Conservation (phyloP, 2,113 vertebrate species). For the Pygoscelis adeliae region DNA sequence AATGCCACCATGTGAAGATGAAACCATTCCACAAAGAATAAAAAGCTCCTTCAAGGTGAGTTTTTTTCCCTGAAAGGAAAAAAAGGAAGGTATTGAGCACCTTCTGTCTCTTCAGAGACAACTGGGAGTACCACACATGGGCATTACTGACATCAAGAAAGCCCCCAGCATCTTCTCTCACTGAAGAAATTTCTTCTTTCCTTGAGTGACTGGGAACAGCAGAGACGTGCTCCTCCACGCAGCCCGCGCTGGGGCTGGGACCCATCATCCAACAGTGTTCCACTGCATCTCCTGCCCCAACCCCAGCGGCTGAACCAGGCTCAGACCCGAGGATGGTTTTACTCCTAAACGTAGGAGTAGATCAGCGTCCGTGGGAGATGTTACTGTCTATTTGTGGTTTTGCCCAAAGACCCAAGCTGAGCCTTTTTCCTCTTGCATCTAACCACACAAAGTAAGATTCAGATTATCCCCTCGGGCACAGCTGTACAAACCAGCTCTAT, state of each 20-base stretch:
- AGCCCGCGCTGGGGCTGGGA: not conserved
- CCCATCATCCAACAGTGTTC: too few species aligned
- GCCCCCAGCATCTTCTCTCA: not conserved
- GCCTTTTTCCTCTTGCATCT: not conserved
- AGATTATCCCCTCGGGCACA: not conserved
- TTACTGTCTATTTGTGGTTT: not conserved
- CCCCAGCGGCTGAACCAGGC: not conserved
- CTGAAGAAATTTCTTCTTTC: not conserved
- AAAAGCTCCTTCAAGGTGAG: not conserved
- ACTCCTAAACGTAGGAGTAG: not conserved
- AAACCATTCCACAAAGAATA: not conserved
- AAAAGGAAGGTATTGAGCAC: not conserved
- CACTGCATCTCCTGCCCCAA: not conserved
- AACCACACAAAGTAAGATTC: not conserved
- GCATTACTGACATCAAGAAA: not conserved
- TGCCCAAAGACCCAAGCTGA: not conserved
- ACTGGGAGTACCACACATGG: not conserved
- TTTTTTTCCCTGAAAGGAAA: not conserved
- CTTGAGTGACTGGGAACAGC: not conserved
- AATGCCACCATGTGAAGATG: not conserved
- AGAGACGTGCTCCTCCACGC: fast-evolving
- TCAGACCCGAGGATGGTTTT: not conserved
- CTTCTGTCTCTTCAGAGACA: not conserved
- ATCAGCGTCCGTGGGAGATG: fast-evolving
- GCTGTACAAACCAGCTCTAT: conserved; percentile 9